These are phyloP conservation scores for Oscheius sp. DNA, from an alignment of 2,888 invertebrate species.

Conservation along the genomic window DNA sequence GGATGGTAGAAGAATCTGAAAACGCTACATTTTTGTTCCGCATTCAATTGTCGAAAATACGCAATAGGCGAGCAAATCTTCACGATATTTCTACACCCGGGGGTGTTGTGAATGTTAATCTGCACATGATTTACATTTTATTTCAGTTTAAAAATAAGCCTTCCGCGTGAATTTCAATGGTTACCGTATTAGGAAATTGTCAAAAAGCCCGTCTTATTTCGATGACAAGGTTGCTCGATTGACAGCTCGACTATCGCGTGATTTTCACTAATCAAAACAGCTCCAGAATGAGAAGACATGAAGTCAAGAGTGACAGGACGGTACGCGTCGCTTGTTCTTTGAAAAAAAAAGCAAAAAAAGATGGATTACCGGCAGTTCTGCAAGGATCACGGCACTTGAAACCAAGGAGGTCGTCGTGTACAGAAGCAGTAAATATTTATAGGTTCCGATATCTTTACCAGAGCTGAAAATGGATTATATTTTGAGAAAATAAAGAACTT, in stretches of 20 bases:
- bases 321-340: neutral
- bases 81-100: too few species aligned
- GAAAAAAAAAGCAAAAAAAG: neutral
- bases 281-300: too few species aligned
- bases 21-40: neutral
- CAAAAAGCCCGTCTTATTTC: neutral
- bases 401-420: slow-evolving; percentile 19
- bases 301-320: neutral
- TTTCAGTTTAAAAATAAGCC: too few species aligned
- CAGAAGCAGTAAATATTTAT: slow-evolving; percentile 21
- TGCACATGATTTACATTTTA: too few species aligned
- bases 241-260: too few species aligned
- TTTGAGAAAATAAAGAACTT: neutral
- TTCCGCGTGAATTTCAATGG: too few species aligned
- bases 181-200: too few species aligned
- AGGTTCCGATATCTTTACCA: slow-evolving; percentile 20
- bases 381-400: slow-evolving; percentile 22
- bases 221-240: too few species aligned
- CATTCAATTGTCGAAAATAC: too few species aligned
- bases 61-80: too few species aligned
- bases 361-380: slow-evolving; percentile 26
- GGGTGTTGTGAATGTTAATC: too few species aligned
- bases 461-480: neutral
- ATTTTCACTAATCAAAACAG: too few species aligned
- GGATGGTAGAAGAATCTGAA: slow-evolving; percentile 23